These are phyloP conservation scores for Nomada goodeniana DNA, from an alignment of 2,888 invertebrate species.

Conservation along the genomic window DNA sequence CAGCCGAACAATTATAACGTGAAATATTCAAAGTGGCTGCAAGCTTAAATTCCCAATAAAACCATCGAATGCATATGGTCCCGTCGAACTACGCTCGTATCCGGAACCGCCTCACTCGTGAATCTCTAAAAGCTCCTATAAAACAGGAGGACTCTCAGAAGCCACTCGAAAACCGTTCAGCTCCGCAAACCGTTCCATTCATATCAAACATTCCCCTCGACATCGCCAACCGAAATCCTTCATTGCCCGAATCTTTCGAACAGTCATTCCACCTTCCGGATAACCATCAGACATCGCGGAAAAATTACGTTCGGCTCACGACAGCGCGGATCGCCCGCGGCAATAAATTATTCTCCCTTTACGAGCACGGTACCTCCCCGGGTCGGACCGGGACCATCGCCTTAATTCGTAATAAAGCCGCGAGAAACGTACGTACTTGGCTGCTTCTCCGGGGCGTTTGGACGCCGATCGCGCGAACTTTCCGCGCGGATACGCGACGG, in stretches of 20 bases:
- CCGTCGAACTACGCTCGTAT: neutral
- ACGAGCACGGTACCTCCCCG: conserved; percentile 73
- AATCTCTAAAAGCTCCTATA: conserved; percentile 12
- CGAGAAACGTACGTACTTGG: conserved; percentile 72
- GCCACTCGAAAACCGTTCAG: neutral
- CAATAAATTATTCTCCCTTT: conserved; percentile 70
- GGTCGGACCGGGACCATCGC: conserved; percentile 48
- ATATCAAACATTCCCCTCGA: neutral
- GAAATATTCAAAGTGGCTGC: neutral
- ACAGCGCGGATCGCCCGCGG: conserved; percentile 13
- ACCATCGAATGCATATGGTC: neutral
- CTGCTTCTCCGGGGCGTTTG: conserved; percentile 65
- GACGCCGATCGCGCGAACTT: conserved; percentile 32
- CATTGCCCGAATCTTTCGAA: neutral
- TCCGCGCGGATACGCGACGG: neutral
- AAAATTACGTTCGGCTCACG: conserved; percentile 34
- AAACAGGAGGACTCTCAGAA: conserved; percentile 6
- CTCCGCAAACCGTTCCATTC: neutral
- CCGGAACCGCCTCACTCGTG: neutral
- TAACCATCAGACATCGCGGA: neutral
- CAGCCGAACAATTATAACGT: too few relatives aligned
- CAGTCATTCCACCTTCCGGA: neutral
- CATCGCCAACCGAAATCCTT: neutral
- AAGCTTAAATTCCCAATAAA: neutral
- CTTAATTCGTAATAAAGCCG: conserved; percentile 77